phyloP scores from a whole-genome alignment of 2,113 vertebrate genomes.

The Thalassoma bifasciatum region DNA sequence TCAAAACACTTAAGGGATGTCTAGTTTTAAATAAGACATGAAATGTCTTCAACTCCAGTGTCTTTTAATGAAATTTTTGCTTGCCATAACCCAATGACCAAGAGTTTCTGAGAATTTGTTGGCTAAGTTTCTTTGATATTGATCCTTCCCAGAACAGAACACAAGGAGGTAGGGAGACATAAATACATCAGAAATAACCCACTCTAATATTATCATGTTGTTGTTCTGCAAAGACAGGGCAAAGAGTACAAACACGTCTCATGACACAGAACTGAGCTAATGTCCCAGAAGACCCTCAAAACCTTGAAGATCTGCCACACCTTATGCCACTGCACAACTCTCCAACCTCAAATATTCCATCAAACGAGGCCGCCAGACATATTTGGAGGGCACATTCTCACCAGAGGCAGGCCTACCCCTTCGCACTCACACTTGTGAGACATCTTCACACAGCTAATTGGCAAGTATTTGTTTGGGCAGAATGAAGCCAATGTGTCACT shows the following conservation, averaged over 20 bases:
- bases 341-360: slow-evolving; percentile 20
- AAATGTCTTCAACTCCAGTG: too few species aligned
- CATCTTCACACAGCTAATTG: slow-evolving; percentile 55
- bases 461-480: slow-evolving; percentile 37
- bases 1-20: too few species aligned
- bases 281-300: background rate
- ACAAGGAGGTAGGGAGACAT: background rate
- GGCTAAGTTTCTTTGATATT: background rate
- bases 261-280: background rate
- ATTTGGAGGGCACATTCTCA: slow-evolving; percentile 17
- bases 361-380: slow-evolving; percentile 26
- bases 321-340: background rate
- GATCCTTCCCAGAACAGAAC: background rate
- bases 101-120: too few species aligned
- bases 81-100: too few species aligned
- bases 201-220: background rate
- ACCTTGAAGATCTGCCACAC: background rate
- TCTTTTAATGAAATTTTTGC: too few species aligned
- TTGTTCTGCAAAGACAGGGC: background rate
- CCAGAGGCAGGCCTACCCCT: slow-evolving; percentile 42
- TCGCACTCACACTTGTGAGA: slow-evolving; percentile 34
- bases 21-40: too few species aligned
- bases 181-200: background rate
- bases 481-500: slow-evolving; percentile 42
- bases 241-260: background rate